Conservation (phyloP, 2,797 vertebrate species). For the Pangasius sanitwongsei region DNA sequence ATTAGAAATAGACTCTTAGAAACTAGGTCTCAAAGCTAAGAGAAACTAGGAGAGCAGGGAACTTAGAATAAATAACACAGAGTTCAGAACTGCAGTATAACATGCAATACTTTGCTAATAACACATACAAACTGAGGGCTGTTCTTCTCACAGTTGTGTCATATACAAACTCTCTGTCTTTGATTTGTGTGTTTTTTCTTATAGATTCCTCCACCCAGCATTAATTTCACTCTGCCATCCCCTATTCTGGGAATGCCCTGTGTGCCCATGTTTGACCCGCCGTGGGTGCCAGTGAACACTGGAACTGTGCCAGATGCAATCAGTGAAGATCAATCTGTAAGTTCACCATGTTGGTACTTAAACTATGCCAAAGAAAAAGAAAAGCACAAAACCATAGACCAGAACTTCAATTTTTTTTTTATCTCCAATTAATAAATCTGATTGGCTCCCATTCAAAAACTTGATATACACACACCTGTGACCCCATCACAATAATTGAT, state of each 20-base stretch:
- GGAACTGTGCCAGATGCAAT: slow-evolving; percentile 97
- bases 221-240: slow-evolving; percentile 98
- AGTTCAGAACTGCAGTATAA: background rate
- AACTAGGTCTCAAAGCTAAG: background rate
- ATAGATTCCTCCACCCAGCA: slow-evolving; percentile 98
- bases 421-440: background rate
- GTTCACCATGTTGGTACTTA: slow-evolving; percentile 60
- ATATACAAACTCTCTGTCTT: background rate
- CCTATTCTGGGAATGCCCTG: slow-evolving; percentile 99
- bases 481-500: background rate
- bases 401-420: background rate
- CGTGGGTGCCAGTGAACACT: slow-evolving; percentile 95
- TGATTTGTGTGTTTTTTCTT: slow-evolving; percentile 33
- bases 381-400: background rate
- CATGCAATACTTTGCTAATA: background rate
- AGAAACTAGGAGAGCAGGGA: background rate
- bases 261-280: slow-evolving; percentile 97
- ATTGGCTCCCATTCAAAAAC: background rate
- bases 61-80: background rate
- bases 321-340: slow-evolving; percentile 97
- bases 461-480: background rate
- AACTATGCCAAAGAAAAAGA: background rate
- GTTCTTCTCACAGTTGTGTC: background rate
- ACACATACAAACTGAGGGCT: background rate
- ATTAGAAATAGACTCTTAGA: background rate